Conservation (phyloP, 2,113 vertebrate genomes). For the Craseonycteris thonglongyai region DNA sequence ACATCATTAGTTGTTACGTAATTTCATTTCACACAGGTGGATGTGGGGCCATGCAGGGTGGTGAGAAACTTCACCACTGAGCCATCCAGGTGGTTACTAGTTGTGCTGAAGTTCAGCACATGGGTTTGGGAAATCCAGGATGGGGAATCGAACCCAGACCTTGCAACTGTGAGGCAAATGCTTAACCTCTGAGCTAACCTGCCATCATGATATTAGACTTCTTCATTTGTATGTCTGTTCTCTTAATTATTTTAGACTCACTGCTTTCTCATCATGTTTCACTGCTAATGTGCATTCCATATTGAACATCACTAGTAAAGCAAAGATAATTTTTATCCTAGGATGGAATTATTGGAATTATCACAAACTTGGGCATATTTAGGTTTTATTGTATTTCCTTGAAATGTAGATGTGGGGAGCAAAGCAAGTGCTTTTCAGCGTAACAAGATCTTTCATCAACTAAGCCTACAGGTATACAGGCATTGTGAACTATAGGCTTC, state of each 20-base stretch:
- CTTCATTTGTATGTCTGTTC: background rate
- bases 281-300: background rate
- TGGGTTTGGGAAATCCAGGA: no score
- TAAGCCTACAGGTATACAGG: background rate
- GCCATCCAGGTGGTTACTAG: no score
- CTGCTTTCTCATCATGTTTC: slow-evolving; percentile 2
- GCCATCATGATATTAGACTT: background rate
- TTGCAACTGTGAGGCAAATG: no score
- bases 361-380: background rate
- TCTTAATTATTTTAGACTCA: background rate
- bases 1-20: no score
- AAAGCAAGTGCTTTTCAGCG: background rate
- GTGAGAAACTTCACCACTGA: no score
- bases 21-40: no score
- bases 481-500: background rate
- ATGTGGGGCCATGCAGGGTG: no score
- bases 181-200: no score
- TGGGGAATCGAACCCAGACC: no score
- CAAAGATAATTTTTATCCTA: background rate
- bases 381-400: background rate
- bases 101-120: no score
- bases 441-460: background rate
- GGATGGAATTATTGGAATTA: background rate
- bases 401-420: background rate
- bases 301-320: slow-evolving; percentile 15